Conservation (phyloP, 2,113 vertebrate species). For the Clarias macrocephalus region DNA sequence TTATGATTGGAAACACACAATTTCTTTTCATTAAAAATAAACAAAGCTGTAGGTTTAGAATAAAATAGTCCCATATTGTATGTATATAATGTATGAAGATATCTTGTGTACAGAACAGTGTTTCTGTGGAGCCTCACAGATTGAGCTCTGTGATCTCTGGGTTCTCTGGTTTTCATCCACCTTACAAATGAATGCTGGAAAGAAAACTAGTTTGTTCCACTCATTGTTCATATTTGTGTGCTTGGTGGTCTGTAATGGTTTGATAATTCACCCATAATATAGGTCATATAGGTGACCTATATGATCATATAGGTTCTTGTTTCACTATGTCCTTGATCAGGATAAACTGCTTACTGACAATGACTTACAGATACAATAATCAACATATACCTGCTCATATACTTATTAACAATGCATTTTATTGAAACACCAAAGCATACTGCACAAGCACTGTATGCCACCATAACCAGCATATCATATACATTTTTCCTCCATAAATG, state of each 20-base stretch:
- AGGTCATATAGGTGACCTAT: no score
- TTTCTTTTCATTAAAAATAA: not conserved
- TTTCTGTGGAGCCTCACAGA: not conserved
- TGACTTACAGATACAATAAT: not conserved
- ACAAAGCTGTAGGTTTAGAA: not conserved
- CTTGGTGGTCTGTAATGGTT: not conserved
- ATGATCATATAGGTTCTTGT: not conserved
- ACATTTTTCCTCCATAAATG: conserved; percentile 40
- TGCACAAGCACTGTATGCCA: not conserved
- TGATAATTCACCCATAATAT: not conserved
- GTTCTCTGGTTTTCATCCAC: not conserved
- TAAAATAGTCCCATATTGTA: not conserved
- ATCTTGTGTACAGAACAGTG: not conserved
- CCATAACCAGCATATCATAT: conserved; percentile 7
- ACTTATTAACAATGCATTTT: conserved; percentile 4
- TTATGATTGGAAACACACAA: not conserved
- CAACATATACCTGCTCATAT: not conserved
- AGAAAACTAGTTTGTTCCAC: not conserved
- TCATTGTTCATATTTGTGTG: not conserved
- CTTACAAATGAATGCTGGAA: not conserved
- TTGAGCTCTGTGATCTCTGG: not conserved
- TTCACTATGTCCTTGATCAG: not conserved
- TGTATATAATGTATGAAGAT: not conserved
- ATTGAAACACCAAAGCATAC: not conserved
- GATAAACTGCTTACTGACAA: not conserved